phyloP scores from a whole-genome alignment of 2,888 invertebrate genomes.

The Papilio gigon region DNA sequence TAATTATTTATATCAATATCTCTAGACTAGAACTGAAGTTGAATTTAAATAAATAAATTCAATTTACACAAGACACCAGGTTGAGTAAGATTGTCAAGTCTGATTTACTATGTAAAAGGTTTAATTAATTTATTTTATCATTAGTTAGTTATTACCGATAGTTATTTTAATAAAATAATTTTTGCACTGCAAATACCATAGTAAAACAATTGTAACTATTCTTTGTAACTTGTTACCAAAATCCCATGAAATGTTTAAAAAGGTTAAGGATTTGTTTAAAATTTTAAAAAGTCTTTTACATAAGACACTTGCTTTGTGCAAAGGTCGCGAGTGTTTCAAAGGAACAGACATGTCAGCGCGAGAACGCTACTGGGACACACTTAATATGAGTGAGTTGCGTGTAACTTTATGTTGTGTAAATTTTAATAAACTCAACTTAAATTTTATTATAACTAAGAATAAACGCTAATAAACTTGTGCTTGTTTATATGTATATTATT shows the following conservation, averaged over 20 bases:
- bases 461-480: too few species aligned
- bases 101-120: background rate
- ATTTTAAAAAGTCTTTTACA: conserved; percentile 1
- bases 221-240: too few species aligned
- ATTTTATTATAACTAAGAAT: too few species aligned
- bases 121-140: too few species aligned
- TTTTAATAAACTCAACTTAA: background rate
- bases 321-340: conserved; percentile 24
- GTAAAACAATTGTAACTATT: too few species aligned
- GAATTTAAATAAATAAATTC: conserved; percentile 5
- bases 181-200: too few species aligned
- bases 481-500: too few species aligned
- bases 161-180: too few species aligned
- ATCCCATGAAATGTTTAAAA: too few species aligned
- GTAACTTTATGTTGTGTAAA: conserved; percentile 11
- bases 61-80: background rate
- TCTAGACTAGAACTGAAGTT: conserved; percentile 33
- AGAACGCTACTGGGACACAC: conserved; percentile 3
- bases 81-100: background rate
- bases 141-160: too few species aligned
- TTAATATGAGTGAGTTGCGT: conserved; percentile 13
- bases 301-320: conserved; percentile 28
- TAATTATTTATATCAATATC: conserved; percentile 37
- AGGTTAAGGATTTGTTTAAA: conserved; percentile 14
- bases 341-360: conserved; percentile 26